These are phyloP conservation scores for Channallabes apus DNA, from an alignment of 2,797 vertebrate species.

Conservation along the genomic window DNA sequence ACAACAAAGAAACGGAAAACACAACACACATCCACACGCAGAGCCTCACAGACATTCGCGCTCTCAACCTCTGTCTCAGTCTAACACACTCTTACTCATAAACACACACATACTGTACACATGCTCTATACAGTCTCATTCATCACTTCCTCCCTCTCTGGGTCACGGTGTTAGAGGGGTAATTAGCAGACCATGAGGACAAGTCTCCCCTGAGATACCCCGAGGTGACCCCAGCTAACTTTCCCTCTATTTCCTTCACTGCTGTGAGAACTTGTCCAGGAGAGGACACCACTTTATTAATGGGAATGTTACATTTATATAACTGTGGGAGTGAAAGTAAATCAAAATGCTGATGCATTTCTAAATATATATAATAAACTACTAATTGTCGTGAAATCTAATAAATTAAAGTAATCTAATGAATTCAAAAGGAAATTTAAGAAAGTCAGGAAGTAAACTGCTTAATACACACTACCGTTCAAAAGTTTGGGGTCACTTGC, in stretches of 20 bases:
- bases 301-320: no score
- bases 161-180: not conserved
- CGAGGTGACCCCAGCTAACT: not conserved
- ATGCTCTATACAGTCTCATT: not conserved
- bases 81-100: not conserved
- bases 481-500: no score
- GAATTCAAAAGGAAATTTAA: not conserved
- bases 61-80: not conserved
- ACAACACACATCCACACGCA: conserved; percentile 26
- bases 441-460: not conserved
- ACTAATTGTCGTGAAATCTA: not conserved
- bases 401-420: not conserved
- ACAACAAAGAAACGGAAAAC: conserved; percentile 82
- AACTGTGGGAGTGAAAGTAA: no score
- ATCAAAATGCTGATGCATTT: no score
- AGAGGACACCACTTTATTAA: not conserved
- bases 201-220: not conserved
- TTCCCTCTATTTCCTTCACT: not conserved
- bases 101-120: not conserved
- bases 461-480: no score
- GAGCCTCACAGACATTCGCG: not conserved
- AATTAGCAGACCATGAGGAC: not conserved
- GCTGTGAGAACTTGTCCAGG: not conserved
- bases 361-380: no score
- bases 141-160: not conserved